Conservation (phyloP, 37 sponge, comb jelly and placozoan species). For the Eunapius fragilis region DNA sequence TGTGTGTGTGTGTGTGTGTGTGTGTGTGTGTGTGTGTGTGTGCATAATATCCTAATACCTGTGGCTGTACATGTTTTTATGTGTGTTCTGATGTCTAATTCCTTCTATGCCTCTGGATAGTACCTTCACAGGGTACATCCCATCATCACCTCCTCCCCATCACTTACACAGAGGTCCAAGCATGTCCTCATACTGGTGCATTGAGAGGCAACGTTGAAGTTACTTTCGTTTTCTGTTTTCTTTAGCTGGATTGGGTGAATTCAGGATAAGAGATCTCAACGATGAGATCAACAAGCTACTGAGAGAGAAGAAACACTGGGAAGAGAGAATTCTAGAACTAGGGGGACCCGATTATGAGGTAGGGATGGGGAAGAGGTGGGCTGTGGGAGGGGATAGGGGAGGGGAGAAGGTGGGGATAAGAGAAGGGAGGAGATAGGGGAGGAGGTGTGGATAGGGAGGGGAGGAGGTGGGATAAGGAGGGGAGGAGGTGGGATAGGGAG, state of each 20-base stretch:
- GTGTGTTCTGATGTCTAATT: too few species aligned
- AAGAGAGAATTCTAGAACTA: slow-evolving; percentile 87
- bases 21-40: slow-evolving; percentile 5
- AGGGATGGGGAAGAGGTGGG: neutral
- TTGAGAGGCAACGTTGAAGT: too few species aligned
- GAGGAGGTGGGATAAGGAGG: neutral
- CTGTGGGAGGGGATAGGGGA: neutral
- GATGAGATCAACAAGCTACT: slow-evolving; percentile 97
- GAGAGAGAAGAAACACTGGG: slow-evolving; percentile 98
- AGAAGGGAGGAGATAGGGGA: too few species aligned
- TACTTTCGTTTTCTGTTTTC: too few species aligned
- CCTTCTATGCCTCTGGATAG: too few species aligned
- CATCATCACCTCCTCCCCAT: too few species aligned
- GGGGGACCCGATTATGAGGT: slow-evolving; percentile 91
- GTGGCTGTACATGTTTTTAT: too few species aligned
- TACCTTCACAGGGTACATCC: too few species aligned
- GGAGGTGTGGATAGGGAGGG: neutral
- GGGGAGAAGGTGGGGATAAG: neutral
- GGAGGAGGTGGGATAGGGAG: neutral
- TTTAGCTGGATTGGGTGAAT: slow-evolving; percentile 95
- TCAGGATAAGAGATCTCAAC: slow-evolving; percentile 92
- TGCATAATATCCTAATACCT: neutral
- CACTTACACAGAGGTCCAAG: too few species aligned
- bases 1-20: neutral
- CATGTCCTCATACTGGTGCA: too few species aligned